Evolutionary conservation across 2,888 invertebrate genomes (phyloP), one percentile per base, ranked within the genome.

Genomic region (Cheilosia urbana): DNA sequence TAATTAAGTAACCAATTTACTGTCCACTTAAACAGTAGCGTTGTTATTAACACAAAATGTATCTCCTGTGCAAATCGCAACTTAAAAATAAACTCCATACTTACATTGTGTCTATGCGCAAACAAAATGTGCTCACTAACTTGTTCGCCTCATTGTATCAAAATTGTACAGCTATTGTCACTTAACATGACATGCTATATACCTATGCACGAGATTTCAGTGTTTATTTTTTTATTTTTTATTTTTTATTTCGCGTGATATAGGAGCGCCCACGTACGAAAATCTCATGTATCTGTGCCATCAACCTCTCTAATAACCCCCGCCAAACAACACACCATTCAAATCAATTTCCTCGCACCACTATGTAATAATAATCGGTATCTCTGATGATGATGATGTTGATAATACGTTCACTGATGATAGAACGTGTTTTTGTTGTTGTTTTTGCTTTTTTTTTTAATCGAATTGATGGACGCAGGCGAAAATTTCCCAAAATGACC

Each of bases 401-500:
- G 80, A 79, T 79, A 68, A 71, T 49, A 37, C 13, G 19, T 55
- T 37, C 30, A 30, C 21, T 42, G 75, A 80, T 85, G 69, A 76
- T 80, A 76, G 66, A 49, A 57, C 19, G 45, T 62, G 47, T 40
- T 60, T 17, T 40, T 40, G 21, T 69, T 77, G 45, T 57, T 47
- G 19, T 76, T 30, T 11, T n/a, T 17, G 45, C 4, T 34, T 58
- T 60, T 42, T n/a, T 15, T 75, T 60, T 79, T 47, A 79, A 66
- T 78, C 66, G 37, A 68, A 45, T 30, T 60, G 66, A 63, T 55
- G 42, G 66, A 73, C 60, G 24, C 69, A 53, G 58, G 84, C 69
- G 84, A 79, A 84, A 80, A 84, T 84, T 60, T 80, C 71, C 75
- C 84, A 80, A 80, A 84, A 84, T 66, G 75, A 80, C 49, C 81